These are phyloP conservation scores for Paratrypauchen microcephalus DNA, from an alignment of 2,797 vertebrate species.

Conservation along the genomic window DNA sequence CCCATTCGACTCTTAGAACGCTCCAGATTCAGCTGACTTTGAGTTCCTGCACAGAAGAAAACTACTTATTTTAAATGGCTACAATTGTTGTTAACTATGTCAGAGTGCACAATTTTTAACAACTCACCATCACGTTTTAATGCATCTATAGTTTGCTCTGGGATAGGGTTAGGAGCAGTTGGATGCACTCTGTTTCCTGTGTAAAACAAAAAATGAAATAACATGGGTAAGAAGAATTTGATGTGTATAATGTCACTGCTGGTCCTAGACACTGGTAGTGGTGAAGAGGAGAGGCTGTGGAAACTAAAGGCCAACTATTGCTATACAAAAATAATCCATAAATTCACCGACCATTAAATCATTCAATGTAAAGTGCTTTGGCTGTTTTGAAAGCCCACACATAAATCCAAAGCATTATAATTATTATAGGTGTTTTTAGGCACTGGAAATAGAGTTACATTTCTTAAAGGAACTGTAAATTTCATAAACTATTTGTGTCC, in stretches of 20 bases:
- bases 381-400: too few species aligned
- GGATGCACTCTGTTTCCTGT: slow-evolving; percentile 78
- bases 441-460: too few species aligned
- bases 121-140: slow-evolving; percentile 72
- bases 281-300: neutral
- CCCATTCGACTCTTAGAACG: slow-evolving; percentile 77
- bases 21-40: slow-evolving; percentile 77
- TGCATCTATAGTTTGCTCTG: slow-evolving; percentile 63
- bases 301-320: neutral
- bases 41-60: slow-evolving; percentile 60
- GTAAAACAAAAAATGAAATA: slow-evolving; percentile 5
- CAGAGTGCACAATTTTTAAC: neutral
- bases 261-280: neutral
- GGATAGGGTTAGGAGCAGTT: slow-evolving; percentile 44
- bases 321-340: too few species aligned
- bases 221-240: neutral
- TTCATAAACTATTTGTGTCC: too few species aligned
- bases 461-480: too few species aligned
- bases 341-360: too few species aligned
- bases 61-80: neutral
- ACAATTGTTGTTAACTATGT: neutral
- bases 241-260: neutral
- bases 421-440: too few species aligned
- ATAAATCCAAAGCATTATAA: too few species aligned
- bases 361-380: too few species aligned